Base-by-base conservation (phyloP, 1,140 invertebrate genomes). In the Drosophila suzukii region DNA sequence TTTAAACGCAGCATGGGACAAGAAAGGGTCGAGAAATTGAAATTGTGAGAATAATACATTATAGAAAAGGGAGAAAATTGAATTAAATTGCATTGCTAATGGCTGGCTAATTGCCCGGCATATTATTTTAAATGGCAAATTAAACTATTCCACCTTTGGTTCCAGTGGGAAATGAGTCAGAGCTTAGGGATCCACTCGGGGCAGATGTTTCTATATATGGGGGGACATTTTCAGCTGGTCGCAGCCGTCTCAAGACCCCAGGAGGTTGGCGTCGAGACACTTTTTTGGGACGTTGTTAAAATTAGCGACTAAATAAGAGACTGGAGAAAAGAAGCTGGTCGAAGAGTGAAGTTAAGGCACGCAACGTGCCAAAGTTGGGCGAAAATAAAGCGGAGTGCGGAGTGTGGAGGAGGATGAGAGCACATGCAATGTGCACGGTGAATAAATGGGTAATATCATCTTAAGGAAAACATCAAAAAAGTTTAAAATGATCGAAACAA, bases 221-320 rank as follows among this genome's bases (percentile, higher is more conserved):
- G 17, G 34, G 17, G 24, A 55, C 66, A 47, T 44, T 70, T 86
- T 75, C 75, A 82, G 75, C 80, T 81, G 75, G 53, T 59, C 46
- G 13, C 47, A 34, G 43, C 43, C 57, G 56, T 36, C 54, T 36
- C 41, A 66, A 82, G 79, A 83, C 83, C 76, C 66, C 83, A 74
- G 83, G 84, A 89, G 83, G 84, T 74, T 88, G 70, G 61, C 51
- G 34, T 70, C 65, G 66, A 86, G 65, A 78, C 72, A 65, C 44
- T 65, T 80, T 81, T 85, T 66, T 36, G 54, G 63, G 49, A 59
- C 63, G 74, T 60, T 81, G 73, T 79, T 88, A 86, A 79, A 88
- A 77, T 88, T 86, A 86, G 84, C 83, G 74, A 81, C 81, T 68
- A 81, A 78, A 68, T 74, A 61, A 41, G 65, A 55, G 55, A 24